Conservation (phyloP, 1,140 invertebrate genomes). For the Aleiodes sp. region DNA sequence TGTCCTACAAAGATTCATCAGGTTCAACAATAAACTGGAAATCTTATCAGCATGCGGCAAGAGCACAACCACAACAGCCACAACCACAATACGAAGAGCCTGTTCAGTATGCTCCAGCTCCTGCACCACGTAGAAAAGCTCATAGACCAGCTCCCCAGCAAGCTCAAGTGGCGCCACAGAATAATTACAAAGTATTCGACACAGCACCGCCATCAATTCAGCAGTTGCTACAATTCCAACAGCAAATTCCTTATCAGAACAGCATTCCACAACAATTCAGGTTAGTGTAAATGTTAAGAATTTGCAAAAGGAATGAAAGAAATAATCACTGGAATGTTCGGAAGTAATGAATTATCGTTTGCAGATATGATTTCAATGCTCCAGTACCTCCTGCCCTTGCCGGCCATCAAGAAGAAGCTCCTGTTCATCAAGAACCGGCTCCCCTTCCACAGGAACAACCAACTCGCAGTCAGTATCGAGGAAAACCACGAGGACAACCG, state of each 20-base stretch:
- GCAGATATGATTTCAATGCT: constrained; percentile 49
- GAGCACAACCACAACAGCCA: constrained; percentile 37
- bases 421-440: background rate
- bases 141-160: constrained; percentile 33
- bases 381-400: constrained; percentile 27
- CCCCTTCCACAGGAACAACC: constrained; percentile 23
- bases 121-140: constrained; percentile 29
- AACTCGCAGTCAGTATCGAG: constrained; percentile 31
- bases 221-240: constrained; percentile 58
- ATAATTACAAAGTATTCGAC: constrained; percentile 47
- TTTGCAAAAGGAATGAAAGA: no score
- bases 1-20: constrained; percentile 31
- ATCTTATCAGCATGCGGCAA: constrained; percentile 47
- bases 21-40: constrained; percentile 60
- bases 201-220: constrained; percentile 58
- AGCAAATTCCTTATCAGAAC: constrained; percentile 61
- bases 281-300: no score
- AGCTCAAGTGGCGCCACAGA: constrained; percentile 29
- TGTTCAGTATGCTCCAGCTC: constrained; percentile 31
- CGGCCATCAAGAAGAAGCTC: background rate
- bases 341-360: background rate
- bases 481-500: constrained; percentile 23
- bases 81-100: constrained; percentile 38
- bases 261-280: constrained; percentile 62
- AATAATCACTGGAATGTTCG: no score